Conservation (phyloP, 2,888 invertebrate species). For the Acleris sparsana region DNA sequence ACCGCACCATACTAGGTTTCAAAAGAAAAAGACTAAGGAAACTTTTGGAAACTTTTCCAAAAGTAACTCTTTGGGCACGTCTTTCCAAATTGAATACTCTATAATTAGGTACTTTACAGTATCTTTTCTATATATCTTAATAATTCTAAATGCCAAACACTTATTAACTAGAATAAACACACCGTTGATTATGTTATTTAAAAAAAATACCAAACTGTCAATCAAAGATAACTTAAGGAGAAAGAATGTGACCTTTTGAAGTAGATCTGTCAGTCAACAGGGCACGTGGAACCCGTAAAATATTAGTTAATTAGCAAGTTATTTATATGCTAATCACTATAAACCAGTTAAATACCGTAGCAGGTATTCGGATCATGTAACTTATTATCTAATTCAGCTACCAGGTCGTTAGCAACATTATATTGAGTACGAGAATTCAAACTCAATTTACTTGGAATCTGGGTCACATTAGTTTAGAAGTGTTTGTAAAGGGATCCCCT, state of each 20-base stretch:
- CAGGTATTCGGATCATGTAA: conserved; percentile 27
- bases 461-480: not conserved
- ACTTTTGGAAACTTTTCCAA: too few species aligned
- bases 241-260: not conserved
- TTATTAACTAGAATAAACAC: too few species aligned
- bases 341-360: conserved; percentile 10
- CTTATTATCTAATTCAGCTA: conserved; percentile 31
- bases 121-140: too few species aligned
- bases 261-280: conserved; percentile 10
- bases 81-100: too few species aligned
- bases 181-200: too few species aligned
- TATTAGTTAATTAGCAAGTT: conserved; percentile 21
- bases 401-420: conserved; percentile 7
- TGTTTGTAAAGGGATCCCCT: too few species aligned
- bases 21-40: too few species aligned
- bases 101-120: too few species aligned
- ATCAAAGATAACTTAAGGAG: not conserved
- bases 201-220: too few species aligned
- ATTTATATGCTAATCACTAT: conserved; percentile 24
- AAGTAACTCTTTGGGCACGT: too few species aligned
- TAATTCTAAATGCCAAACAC: too few species aligned
- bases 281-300: not conserved
- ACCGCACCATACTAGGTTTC: too few species aligned
- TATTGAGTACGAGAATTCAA: not conserved
- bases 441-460: not conserved